Evolutionary conservation across 2,113 vertebrate genomes (phyloP).

Genomic region (Aix galericulata): DNA sequence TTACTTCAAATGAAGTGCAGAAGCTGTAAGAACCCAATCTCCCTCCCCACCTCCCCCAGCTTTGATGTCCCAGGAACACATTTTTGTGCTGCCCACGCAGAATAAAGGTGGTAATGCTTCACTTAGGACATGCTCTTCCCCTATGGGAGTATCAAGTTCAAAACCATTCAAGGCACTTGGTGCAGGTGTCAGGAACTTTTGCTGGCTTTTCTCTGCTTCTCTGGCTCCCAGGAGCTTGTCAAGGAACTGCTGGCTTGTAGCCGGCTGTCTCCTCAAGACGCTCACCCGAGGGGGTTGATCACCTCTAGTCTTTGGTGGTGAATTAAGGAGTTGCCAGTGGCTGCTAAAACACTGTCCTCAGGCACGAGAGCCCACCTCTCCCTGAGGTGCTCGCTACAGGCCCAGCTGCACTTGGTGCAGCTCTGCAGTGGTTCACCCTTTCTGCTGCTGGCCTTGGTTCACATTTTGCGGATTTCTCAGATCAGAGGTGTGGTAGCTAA

Average conservation of each 20-base stretch:
- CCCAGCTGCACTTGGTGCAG: too few relatives aligned
- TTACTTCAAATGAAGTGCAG: neutral
- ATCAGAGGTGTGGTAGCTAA: neutral
- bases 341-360: accelerated
- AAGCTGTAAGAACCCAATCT: neutral
- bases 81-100: conserved; percentile 11
- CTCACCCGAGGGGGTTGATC: neutral
- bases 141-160: neutral
- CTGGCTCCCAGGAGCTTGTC: neutral
- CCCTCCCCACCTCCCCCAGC: neutral
- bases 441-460: neutral
- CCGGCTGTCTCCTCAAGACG: neutral
- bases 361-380: neutral
- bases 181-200: neutral
- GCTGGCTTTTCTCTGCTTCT: neutral
- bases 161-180: neutral
- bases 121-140: neutral
- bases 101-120: neutral
- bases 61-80: neutral
- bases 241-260: neutral
- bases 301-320: accelerated
- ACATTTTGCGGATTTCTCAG: neutral
- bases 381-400: neutral
- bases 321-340: accelerated
- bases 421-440: neutral